phyloP scores from a whole-genome alignment of 1,140 invertebrate genomes.

The Schlechtendalia chinensis region DNA sequence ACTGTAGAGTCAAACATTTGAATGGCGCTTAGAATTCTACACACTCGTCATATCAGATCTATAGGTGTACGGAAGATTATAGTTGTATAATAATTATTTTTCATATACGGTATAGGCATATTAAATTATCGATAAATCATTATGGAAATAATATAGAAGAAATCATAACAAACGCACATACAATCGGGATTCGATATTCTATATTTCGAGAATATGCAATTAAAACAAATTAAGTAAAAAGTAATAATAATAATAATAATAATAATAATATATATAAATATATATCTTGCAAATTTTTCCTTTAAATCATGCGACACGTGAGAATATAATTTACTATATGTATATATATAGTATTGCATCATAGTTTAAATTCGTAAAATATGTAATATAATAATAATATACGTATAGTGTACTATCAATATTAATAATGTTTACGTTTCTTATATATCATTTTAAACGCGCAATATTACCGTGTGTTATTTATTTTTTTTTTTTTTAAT shows the following conservation, averaged over 20 bases:
- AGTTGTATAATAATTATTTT: too few species aligned
- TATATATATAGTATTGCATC: too few species aligned
- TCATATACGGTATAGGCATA: too few species aligned
- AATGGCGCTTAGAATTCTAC: too few species aligned
- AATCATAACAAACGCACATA: too few species aligned
- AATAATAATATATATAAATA: neutral
- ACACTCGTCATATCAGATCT: too few species aligned
- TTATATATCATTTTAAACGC: neutral
- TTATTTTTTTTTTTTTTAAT: neutral
- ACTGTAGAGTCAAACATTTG: too few species aligned
- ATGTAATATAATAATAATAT: neutral
- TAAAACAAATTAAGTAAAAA: neutral
- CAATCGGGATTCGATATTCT: neutral
- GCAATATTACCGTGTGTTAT: slow-evolving; percentile 7
- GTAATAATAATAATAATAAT: neutral
- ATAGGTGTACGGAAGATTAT: too few species aligned
- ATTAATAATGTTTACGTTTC: too few species aligned
- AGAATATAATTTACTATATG: neutral
- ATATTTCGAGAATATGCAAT: slow-evolving; percentile 6
- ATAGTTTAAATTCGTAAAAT: slow-evolving; percentile 2
- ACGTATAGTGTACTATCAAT: neutral
- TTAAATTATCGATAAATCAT: too few species aligned
- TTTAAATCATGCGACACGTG: neutral
- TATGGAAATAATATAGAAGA: too few species aligned
- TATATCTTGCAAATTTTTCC: neutral